phyloP scores from a whole-genome alignment of 2,888 invertebrate genomes.

The Incurvaria masculella region DNA sequence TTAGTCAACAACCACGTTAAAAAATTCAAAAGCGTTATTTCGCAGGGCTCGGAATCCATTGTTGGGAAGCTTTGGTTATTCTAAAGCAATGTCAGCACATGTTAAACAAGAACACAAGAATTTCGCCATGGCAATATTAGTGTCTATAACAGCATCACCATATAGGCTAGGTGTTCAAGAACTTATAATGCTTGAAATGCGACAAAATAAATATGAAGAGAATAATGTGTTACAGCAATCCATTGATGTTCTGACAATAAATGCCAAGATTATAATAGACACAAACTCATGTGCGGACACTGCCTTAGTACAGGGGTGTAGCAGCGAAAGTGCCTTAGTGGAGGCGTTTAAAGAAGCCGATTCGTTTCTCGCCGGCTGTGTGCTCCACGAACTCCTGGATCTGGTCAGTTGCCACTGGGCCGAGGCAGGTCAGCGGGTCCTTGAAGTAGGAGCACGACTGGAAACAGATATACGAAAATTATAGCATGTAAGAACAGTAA shows the following conservation, averaged over 20 bases:
- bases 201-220: slow-evolving; percentile 20
- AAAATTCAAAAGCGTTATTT: neutral
- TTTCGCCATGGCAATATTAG: too few relatives aligned
- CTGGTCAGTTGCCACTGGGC: slow-evolving; percentile 77
- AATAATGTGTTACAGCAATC: slow-evolving; percentile 33
- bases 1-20: neutral
- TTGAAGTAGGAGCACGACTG: slow-evolving; percentile 91
- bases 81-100: too few relatives aligned
- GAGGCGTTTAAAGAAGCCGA: slow-evolving; percentile 61
- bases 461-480: slow-evolving; percentile 12
- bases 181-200: slow-evolving; percentile 14
- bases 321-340: slow-evolving; percentile 23
- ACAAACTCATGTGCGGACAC: neutral
- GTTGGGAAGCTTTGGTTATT: neutral
- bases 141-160: too few relatives aligned
- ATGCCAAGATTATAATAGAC: neutral
- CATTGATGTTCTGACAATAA: slow-evolving; percentile 32
- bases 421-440: slow-evolving; percentile 84
- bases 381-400: slow-evolving; percentile 67
- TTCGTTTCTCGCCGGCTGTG: slow-evolving; percentile 78
- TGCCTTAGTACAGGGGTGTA: slow-evolving; percentile 9
- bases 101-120: too few relatives aligned
- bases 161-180: too few relatives aligned
- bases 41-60: neutral
- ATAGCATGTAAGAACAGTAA: too few relatives aligned